A percentile compares a stretch with the other conserved stretches of the same genome.
Conservation (phyloP, 2,888 invertebrate species). For the Melipona bicolor region DNA sequence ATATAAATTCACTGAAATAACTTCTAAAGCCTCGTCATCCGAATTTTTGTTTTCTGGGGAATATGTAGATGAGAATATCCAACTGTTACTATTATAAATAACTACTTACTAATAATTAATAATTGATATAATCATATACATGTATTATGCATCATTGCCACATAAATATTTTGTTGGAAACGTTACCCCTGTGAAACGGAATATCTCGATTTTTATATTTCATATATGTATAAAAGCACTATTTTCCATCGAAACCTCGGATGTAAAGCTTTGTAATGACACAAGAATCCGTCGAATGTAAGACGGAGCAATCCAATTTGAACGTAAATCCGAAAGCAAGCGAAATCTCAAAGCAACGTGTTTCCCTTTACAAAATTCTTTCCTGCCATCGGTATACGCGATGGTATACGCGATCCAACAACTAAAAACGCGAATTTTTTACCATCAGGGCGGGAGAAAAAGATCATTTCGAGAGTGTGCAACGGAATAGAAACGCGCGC, state of each 20-base stretch:
- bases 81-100: too few species aligned
- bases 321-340: background rate
- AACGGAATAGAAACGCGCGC: slow-evolving; percentile 14
- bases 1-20: too few species aligned
- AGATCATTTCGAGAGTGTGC: background rate
- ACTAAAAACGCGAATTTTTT: background rate
- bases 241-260: too few species aligned
- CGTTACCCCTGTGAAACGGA: too few species aligned
- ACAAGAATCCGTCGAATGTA: background rate
- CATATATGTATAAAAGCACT: background rate
- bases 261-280: background rate
- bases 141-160: too few species aligned
- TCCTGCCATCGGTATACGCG: background rate
- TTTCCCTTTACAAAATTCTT: background rate
- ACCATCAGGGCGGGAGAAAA: background rate
- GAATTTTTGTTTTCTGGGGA: too few species aligned
- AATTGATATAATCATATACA: too few species aligned
- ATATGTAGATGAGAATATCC: too few species aligned
- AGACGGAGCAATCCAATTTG: background rate
- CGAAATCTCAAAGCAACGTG: background rate
- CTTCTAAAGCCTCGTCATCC: too few species aligned
- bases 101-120: too few species aligned
- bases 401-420: background rate
- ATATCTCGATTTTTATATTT: background rate
- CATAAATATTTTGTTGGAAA: too few species aligned